Base-by-base conservation (phyloP, 2,888 invertebrate genomes). In the Lochmaea crataegi region DNA sequence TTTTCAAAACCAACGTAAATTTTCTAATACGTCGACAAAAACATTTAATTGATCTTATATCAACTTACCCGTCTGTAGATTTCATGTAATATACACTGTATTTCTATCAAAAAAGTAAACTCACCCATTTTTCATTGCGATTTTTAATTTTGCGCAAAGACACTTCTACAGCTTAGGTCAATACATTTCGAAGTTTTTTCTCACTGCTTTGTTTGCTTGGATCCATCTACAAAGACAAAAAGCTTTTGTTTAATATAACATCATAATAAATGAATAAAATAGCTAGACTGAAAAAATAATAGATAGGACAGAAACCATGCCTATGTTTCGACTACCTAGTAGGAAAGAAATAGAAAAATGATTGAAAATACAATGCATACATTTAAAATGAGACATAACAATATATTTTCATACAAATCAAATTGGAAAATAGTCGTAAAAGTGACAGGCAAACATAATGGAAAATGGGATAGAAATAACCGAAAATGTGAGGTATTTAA, bases 401-500 rank as follows among this genome's bases (percentile, higher is more conserved):
- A 16, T 53, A 53, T 53, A 53, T 53, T 53, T 16, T 3, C 18
- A 53, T 53, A 53, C 16, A 53, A 53, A 53, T 53, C 53, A 53
- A 53, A 53, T 53, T 18, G 11, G 53, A 53, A 53, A 10, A 53
- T 53, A 53, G 53, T 18, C 11, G 11, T 48, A 51, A 51, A 51
- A 14, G 18, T 53, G 53, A 53, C 16, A 18, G 18, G 16, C n/a
- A 53, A 18, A 53, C 7, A 53, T 18, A 53, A 53, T 53, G 16
- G 53, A 53, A 18, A 18, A 53, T 53, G 18, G 16, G 10, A 53
- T 18, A 53, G 53, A 18, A 53, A 53, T 9, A 16, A 53, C n/a
- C 53, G 3, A 16, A 53, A 53, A 53, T 53, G 18, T 53, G 53
- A 18, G n/a, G 16, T 16, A 7, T 45, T 18, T 16, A 53, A 53